phyloP scores from a whole-genome alignment of 2,113 vertebrate genomes.

The Piprites chloris region DNA sequence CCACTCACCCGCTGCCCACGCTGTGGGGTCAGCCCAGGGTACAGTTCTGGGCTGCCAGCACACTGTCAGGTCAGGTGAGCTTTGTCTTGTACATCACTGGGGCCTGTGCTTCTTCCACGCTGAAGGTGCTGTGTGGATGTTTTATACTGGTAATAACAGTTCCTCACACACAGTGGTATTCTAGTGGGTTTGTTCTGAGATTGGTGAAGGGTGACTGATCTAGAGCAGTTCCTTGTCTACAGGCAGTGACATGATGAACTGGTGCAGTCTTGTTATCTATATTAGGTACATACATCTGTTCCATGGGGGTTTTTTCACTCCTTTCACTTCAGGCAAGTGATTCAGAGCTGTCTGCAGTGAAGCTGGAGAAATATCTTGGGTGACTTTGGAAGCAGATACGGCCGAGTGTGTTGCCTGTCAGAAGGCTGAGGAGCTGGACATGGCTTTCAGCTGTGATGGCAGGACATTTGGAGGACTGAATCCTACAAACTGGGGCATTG shows the following conservation, averaged over 20 bases:
- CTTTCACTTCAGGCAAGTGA: background rate
- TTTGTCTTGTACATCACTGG: background rate
- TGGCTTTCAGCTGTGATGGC: background rate
- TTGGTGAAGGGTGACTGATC: background rate
- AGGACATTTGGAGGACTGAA: rapidly evolving
- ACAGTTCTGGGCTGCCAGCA: background rate
- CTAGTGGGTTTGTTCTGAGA: background rate
- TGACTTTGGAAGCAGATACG: background rate
- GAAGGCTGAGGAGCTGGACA: rapidly evolving
- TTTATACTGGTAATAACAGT: background rate
- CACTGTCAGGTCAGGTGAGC: background rate
- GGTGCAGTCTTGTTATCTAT: background rate
- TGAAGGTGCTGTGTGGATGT: background rate
- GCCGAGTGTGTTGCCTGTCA: rapidly evolving
- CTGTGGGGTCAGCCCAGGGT: background rate
- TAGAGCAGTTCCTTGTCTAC: background rate
- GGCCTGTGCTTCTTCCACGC: too few relatives aligned
- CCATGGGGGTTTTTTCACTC: rapidly evolving
- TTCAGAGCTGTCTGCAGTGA: background rate
- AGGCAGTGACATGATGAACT: background rate
- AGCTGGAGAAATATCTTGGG: background rate
- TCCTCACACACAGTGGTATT: background rate
- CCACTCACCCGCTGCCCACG: background rate
- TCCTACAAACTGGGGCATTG: background rate
- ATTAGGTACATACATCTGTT: background rate